A percentile compares a stretch with the other conserved stretches of the same genome.
These are phyloP conservation scores for Clarias macrocephalus DNA, from an alignment of 2,113 vertebrate species.

Conservation along the genomic window DNA sequence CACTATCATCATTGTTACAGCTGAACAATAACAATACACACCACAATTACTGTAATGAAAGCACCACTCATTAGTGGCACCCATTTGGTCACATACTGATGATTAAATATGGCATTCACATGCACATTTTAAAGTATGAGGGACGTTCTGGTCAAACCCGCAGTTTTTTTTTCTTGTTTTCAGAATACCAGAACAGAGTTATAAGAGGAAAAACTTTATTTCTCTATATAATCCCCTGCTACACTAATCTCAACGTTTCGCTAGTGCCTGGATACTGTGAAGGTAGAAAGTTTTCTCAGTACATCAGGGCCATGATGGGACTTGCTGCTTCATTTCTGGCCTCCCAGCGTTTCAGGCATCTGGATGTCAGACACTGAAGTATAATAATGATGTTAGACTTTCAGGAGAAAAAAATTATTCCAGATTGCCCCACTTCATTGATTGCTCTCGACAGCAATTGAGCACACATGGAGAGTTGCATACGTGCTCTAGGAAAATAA, in stretches of 20 bases:
- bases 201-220: too few species aligned
- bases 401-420: background rate
- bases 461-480: background rate
- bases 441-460: background rate
- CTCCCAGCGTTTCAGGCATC: too few species aligned
- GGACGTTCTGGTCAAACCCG: too few species aligned
- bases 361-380: background rate
- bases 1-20: constrained; percentile 15
- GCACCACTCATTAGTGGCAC: background rate
- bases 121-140: background rate
- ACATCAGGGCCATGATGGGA: too few species aligned
- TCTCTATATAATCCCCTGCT: too few species aligned
- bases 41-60: constrained; percentile 26
- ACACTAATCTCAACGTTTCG: too few species aligned
- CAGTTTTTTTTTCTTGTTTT: too few species aligned
- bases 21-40: constrained; percentile 44
- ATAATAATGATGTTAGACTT: background rate
- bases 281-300: too few species aligned
- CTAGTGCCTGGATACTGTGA: too few species aligned
- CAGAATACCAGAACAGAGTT: too few species aligned
- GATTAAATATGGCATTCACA: background rate
- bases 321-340: too few species aligned
- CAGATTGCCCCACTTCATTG: background rate
- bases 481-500: background rate
- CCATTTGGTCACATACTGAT: background rate